Evolutionary conservation across 2,797 vertebrate species (phyloP), one percentile per base, ranked within the genome.

Genomic region (Neomorphus geoffroyi): DNA sequence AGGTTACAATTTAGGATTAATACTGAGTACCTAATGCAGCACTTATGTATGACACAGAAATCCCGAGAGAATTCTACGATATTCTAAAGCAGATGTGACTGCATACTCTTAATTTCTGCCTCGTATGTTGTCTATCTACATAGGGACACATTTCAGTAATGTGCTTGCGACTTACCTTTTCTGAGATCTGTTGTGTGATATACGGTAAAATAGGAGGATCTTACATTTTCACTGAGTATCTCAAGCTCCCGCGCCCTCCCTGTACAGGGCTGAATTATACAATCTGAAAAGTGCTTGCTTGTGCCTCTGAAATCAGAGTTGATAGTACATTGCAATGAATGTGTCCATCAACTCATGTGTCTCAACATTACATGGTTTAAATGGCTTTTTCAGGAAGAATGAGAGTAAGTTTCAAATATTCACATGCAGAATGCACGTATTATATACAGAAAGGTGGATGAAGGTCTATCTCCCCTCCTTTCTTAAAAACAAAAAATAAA

Each of bases 1-100:
- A 66, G 9, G 50, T 86, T 93, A 66, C 85, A 73, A 96, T 92
- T 95, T 86, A 94, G 71, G 33, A 46, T 58, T 78, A 73, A 71
- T 79, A 12, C 64, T 22, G 35, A 33, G 13, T 22, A 67, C 9
- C 6, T 62, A 75, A 53, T 39, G 64, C 17, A 43, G 18, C n/a
- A 30, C 18, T 80, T 48, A 15, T 61, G 8, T 41, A 27, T n/a
- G 72, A 73, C n/a, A 30, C 50, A 54, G 50, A 77, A 80, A 46
- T 50, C 46, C 33, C 46, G 39, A 32, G 51, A 72, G 46, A 91
- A 73, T 84, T 86, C 58, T 77, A 13, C 57, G 45, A 74, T 35
- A 45, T 24, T 48, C 53, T 80, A 84, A 85, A 85, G 53, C 46
- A 85, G 88, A 92, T 41, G 14, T 78, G 41, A 24, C 30, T 93